phyloP scores from a whole-genome alignment of 1,140 invertebrate genomes.

The Eriosoma lanigerum region DNA sequence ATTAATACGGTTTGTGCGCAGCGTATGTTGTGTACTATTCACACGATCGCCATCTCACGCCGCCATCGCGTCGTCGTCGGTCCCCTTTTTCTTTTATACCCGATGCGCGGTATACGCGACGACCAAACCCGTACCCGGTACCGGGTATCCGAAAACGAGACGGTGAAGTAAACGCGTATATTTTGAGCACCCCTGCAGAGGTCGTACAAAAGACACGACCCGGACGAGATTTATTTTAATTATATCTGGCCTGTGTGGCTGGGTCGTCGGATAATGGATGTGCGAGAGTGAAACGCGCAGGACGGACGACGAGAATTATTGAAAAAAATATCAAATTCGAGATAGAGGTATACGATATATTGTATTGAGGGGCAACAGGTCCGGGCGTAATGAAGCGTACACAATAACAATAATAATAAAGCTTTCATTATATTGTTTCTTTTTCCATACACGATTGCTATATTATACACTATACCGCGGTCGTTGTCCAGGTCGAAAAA shows the following conservation, averaged over 20 bases:
- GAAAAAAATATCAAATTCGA: neutral
- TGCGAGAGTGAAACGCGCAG: no score
- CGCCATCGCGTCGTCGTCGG: neutral
- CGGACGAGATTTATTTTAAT: constrained; percentile 45
- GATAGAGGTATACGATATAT: neutral
- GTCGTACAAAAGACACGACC: constrained; percentile 36
- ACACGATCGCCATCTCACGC: constrained; percentile 10
- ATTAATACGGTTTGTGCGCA: neutral
- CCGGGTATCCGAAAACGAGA: neutral
- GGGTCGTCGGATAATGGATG: neutral
- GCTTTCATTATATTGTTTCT: neutral
- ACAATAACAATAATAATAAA: neutral
- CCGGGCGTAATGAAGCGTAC: constrained; percentile 25
- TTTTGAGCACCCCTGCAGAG: constrained; percentile 38
- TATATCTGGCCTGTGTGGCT: constrained; percentile 3
- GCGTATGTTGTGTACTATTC: neutral
- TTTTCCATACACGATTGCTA: no score
- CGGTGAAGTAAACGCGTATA: neutral
- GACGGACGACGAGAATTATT: neutral
- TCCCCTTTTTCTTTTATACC: neutral
- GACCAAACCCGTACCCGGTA: no score
- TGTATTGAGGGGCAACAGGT: neutral
- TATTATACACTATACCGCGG: no score
- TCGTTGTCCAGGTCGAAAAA: neutral
- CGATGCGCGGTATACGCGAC: no score